phyloP scores from a whole-genome alignment of 2,113 vertebrate species.

The Cichladusa arquata region DNA sequence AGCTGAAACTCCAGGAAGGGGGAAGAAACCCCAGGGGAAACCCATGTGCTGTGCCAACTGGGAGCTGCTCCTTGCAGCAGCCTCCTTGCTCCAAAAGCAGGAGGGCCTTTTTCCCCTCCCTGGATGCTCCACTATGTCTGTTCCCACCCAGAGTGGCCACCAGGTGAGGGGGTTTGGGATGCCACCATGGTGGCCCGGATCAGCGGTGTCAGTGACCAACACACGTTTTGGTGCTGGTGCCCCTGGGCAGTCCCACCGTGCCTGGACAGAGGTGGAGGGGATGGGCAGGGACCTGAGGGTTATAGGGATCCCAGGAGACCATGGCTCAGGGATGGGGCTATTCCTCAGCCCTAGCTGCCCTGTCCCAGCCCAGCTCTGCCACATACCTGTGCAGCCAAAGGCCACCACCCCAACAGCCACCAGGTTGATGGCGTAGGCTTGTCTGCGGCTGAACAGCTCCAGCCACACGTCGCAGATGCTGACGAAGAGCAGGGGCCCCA shows the following conservation, averaged over 20 bases:
- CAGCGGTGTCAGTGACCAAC: rapidly evolving
- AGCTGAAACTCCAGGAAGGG: rapidly evolving
- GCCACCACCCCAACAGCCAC: slow-evolving; percentile 92
- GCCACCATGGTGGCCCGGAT: background rate
- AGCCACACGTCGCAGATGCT: slow-evolving; percentile 94
- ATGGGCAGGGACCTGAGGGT: rapidly evolving
- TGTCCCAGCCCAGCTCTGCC: background rate
- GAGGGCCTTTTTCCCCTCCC: background rate
- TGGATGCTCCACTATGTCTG: background rate
- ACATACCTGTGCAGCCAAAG: slow-evolving; percentile 96
- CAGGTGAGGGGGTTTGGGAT: background rate
- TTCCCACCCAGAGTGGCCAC: background rate
- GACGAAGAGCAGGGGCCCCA: slow-evolving; percentile 92
- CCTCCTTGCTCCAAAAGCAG: background rate
- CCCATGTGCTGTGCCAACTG: rapidly evolving
- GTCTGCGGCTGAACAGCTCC: slow-evolving; percentile 85
- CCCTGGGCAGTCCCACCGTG: rapidly evolving
- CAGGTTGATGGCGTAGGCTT: slow-evolving; percentile 91
- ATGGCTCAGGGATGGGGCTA: rapidly evolving
- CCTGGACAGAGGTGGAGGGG: background rate
- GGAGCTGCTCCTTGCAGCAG: background rate
- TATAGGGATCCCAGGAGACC: background rate
- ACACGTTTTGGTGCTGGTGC: rapidly evolving
- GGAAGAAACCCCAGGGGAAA: background rate
- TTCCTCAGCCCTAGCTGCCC: background rate